Evolutionary conservation across 2,797 vertebrate genomes (phyloP), one percentile per base, ranked within the genome.

Genomic region (Gymnodraco acuticeps): DNA sequence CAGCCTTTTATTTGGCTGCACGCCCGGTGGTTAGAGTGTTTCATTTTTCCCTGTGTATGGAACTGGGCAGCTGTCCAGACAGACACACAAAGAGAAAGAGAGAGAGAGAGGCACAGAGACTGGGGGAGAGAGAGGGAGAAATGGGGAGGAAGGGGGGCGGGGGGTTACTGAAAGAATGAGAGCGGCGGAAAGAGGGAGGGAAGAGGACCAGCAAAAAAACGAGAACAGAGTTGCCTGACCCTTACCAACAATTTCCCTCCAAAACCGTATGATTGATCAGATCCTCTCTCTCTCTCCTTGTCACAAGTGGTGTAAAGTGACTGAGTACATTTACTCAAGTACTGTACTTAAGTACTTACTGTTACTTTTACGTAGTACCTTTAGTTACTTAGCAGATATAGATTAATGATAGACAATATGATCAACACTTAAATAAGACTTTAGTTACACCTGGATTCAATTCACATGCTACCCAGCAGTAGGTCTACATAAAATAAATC

Each of bases 41-140:
- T 95, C 90, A 94, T 94, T 94, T 94, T 95, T 94, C 91, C 88
- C 91, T 93, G 93, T 94, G 95, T 96, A 97, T 96, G 96, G 95
- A 96, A 96, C 96, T 96, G 96, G 97, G 97, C 97, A 98, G 96
- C 97, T 97, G 95, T 98, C 97, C 97, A 99, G 97, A 95, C 85
- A 91, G 87, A 91, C 88, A 94, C 92, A 93, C 88, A 93, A 92
- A 89, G 92, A 93, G 82, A 88, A 73, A 81, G 59, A 52, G 67
- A 74, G 67, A 74, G 64, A 60, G 66, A 70, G 60, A 45, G 67
- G 66, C 67, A 72, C 52, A 62, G 63, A 55, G 31, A 51, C 48
- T 65, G 64, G 61, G 63, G 15, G 62, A 65, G 61, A 23, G 53
- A 52, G 48, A 42, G 55, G 46, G 71, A 31, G 64, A 61, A 17